Percentiles rank a stretch among this genome's conserved stretches.
These are phyloP conservation scores for Orbicella faveolata DNA, from an alignment of 64 coral and sea anemone species.

Conservation along the genomic window DNA sequence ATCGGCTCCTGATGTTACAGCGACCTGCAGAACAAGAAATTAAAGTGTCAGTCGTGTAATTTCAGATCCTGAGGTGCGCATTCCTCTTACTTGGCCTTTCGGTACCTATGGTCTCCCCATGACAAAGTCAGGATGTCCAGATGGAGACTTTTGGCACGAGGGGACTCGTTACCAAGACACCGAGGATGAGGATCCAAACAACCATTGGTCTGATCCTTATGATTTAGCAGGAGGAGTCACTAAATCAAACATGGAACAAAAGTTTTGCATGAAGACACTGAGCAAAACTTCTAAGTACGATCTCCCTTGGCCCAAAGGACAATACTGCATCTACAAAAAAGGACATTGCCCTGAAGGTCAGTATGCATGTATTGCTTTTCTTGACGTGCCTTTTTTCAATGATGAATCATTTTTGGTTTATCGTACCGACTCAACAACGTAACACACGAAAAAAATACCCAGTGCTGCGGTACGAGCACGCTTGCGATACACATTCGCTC, in stretches of 20 bases:
- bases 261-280: slow-evolving; percentile 18
- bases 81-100: slow-evolving; percentile 49
- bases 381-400: too few relatives aligned
- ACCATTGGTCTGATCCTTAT: slow-evolving; percentile 11
- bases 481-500: too few relatives aligned
- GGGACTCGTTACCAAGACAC: slow-evolving; percentile 59
- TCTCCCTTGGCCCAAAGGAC: not conserved
- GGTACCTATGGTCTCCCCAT: slow-evolving; percentile 57
- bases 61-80: slow-evolving; percentile 38
- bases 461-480: too few relatives aligned
- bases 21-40: too few relatives aligned
- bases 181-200: not conserved
- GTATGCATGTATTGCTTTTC: not conserved
- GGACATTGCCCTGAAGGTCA: not conserved
- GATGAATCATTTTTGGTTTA: too few relatives aligned
- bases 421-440: not conserved
- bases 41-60: not conserved
- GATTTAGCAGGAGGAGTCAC: not conserved
- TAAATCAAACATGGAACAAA: slow-evolving; percentile 14
- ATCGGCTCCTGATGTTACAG: too few relatives aligned
- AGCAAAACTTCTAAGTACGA: not conserved
- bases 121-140: slow-evolving; percentile 38
- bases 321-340: not conserved
- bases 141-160: slow-evolving; percentile 17
- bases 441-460: too few relatives aligned